Percentiles rank a stretch among this genome's conserved stretches.
Evolutionary conservation across 2,888 invertebrate genomes (phyloP).

Genomic region (Lepidochrysops patricia): DNA sequence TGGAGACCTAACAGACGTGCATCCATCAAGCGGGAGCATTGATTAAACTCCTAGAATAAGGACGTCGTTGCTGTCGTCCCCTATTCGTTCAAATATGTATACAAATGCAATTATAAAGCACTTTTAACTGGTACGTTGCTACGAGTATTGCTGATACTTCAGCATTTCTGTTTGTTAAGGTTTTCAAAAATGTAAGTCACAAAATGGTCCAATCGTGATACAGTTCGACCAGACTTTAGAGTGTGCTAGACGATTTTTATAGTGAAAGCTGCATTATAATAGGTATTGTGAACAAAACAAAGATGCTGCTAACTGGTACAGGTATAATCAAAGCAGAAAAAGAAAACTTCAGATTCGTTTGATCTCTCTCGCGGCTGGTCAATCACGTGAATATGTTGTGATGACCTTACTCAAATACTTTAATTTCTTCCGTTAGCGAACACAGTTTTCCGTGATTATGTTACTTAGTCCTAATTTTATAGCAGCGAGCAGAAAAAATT

Average conservation of each 20-base stretch:
- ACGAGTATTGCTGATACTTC: background rate
- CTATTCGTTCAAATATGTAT: background rate
- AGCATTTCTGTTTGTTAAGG: no score
- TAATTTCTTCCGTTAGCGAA: background rate
- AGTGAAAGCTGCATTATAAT: no score
- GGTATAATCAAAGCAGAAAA: no score
- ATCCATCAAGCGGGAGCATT: slow-evolving; percentile 3
- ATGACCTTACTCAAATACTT: background rate
- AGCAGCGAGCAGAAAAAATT: background rate
- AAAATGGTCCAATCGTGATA: no score
- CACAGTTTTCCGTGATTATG: background rate
- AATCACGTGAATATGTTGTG: background rate
- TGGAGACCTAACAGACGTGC: slow-evolving; percentile 11
- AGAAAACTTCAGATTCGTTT: background rate
- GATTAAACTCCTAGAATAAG: slow-evolving; percentile 3
- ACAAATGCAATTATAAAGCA: background rate
- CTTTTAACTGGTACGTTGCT: background rate
- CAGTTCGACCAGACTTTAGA: no score
- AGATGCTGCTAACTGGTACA: no score
- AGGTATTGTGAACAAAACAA: no score
- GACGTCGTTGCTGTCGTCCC: background rate
- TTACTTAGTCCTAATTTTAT: background rate
- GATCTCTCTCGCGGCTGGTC: background rate
- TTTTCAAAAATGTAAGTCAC: no score
- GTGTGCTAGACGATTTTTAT: no score